A percentile compares a stretch with the other conserved stretches of the same genome.
Conservation (phyloP, 2,113 vertebrate genomes). For the Spea bombifrons region DNA sequence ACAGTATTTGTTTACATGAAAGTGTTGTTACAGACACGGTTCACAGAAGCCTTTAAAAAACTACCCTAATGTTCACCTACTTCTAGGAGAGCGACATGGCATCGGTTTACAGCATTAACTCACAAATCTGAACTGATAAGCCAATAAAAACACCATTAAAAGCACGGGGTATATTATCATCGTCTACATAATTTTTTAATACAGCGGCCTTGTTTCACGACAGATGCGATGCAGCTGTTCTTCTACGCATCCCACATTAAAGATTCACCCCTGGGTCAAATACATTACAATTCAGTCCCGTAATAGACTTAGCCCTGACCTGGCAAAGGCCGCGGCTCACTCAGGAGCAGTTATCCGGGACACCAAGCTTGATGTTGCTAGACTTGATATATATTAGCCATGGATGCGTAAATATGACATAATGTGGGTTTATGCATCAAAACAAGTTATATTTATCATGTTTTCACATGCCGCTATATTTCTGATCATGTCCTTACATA, state of each 20-base stretch:
- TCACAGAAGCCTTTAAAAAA: background rate
- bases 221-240: background rate
- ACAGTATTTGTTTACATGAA: no score
- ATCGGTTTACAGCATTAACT: no score
- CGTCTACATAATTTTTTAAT: background rate
- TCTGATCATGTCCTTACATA: background rate
- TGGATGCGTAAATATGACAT: background rate
- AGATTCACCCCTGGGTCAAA: conserved; percentile 9
- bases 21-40: no score
- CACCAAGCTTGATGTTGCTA: background rate
- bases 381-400: background rate
- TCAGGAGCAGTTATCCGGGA: background rate
- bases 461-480: conserved; percentile 2
- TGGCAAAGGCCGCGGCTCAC: background rate
- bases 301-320: conserved; percentile 15
- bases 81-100: no score
- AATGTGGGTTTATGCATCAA: background rate
- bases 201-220: conserved; percentile 7
- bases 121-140: no score
- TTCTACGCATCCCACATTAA: background rate
- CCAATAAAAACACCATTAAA: no score
- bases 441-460: background rate
- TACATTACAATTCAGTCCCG: conserved; percentile 13
- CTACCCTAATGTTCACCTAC: no score
- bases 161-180: no score